Evolutionary conservation across 2,797 vertebrate genomes (phyloP).

Genomic region (Crocodylus rhombifer): DNA sequence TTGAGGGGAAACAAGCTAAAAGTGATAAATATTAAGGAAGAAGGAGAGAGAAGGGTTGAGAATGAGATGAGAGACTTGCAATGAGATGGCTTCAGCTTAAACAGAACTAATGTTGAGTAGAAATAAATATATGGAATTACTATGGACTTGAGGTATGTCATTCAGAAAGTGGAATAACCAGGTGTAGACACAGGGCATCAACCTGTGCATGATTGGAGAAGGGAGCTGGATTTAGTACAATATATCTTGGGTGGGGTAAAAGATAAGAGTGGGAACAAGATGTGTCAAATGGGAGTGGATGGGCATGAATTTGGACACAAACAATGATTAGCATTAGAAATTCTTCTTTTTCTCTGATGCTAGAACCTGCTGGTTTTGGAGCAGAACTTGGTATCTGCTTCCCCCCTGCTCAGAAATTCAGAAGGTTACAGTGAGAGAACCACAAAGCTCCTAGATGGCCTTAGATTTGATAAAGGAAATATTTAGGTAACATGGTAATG

Average conservation of each 20-base stretch:
- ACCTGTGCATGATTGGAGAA: not conserved
- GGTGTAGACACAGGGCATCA: not conserved
- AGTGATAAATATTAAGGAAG: not conserved
- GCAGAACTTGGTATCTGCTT: not conserved
- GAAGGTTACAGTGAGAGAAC: not conserved
- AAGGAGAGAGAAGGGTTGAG: not conserved
- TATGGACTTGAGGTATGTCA: not conserved
- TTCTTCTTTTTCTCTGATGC: not conserved
- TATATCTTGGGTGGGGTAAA: not conserved
- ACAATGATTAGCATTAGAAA: not conserved
- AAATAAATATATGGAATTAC: not conserved
- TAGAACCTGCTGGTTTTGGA: not conserved
- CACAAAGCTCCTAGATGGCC: not conserved
- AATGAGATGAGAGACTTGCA: not conserved
- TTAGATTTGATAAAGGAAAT: not conserved
- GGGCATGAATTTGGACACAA: not conserved
- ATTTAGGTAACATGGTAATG: not conserved
- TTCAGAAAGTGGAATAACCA: not conserved
- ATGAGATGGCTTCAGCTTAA: not conserved
- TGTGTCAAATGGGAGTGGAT: not conserved
- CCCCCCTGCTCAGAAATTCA: not conserved
- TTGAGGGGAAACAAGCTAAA: not conserved
- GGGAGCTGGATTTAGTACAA: not conserved
- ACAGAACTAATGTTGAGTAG: not conserved
- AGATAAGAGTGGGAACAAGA: not conserved